phyloP scores from a whole-genome alignment of 1,140 invertebrate genomes.

The Drosophila nigrodunni region DNA sequence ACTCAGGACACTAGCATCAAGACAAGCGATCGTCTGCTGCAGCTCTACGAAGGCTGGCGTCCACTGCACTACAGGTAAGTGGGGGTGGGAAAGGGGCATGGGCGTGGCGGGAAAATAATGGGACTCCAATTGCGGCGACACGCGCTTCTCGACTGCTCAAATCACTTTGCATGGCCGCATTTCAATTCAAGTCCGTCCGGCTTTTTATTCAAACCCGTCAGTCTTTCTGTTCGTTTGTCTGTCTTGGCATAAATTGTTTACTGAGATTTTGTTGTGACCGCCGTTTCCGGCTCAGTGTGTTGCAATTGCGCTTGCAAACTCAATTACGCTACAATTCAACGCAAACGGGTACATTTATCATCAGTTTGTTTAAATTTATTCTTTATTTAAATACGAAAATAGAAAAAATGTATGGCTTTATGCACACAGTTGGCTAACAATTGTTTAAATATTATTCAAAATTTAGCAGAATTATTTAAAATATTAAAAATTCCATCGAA shows the following conservation, averaged over 20 bases:
- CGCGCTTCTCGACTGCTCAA: constrained; percentile 26
- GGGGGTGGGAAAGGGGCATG: background rate
- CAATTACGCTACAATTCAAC: background rate
- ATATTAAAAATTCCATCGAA: too few species aligned
- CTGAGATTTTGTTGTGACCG: constrained; percentile 42
- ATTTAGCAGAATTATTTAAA: too few species aligned
- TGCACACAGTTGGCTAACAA: too few species aligned
- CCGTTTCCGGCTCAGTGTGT: constrained; percentile 46
- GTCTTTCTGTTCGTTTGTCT: too few species aligned
- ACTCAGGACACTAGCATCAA: constrained; percentile 47
- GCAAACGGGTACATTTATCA: background rate
- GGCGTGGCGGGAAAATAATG: constrained; percentile 42
- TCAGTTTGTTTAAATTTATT: background rate
- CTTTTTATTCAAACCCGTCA: constrained; percentile 46
- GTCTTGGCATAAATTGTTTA: constrained; percentile 57
- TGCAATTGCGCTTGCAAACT: constrained; percentile 15
- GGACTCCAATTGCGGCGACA: constrained; percentile 27
- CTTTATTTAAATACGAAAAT: too few species aligned
- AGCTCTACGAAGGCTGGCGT: constrained; percentile 78
- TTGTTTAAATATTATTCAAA: too few species aligned
- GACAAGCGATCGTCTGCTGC: constrained; percentile 58
- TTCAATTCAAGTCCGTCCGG: constrained; percentile 48
- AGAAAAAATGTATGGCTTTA: too few species aligned
- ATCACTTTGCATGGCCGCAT: constrained; percentile 57
- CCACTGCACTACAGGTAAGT: constrained; percentile 79